Conservation (phyloP, 1,140 invertebrate genomes). For the Euura saliciscinereae region DNA sequence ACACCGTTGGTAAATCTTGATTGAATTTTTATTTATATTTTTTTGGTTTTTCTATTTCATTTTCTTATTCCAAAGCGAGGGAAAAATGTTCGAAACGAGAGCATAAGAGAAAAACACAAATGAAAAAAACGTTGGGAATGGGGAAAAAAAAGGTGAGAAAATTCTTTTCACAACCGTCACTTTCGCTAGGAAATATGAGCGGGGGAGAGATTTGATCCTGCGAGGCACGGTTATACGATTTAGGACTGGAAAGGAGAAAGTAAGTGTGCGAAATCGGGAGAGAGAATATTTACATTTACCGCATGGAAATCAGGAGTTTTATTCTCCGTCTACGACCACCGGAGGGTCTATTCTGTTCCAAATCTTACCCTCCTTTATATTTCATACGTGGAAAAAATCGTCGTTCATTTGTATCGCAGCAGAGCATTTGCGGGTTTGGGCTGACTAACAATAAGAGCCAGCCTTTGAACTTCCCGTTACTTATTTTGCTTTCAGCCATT, state of each 20-base stretch:
- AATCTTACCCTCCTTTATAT: no score
- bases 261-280: background rate
- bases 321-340: background rate
- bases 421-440: no score
- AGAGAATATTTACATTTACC: constrained; percentile 10
- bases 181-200: background rate
- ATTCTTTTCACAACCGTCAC: background rate
- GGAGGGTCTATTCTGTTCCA: no score
- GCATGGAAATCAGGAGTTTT: constrained; percentile 11
- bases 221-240: constrained; percentile 2
- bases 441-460: no score
- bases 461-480: no score
- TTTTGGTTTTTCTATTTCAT: background rate
- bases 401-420: no score
- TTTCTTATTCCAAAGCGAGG: background rate
- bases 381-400: no score
- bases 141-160: background rate
- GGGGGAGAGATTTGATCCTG: background rate
- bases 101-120: background rate
- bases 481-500: no score
- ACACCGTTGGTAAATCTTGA: background rate
- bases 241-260: background rate
- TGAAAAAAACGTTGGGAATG: no score
- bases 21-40: background rate
- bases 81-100: background rate